A percentile compares a stretch with the other conserved stretches of the same genome.
These are phyloP conservation scores for Megalonaias nervosa DNA, from an alignment of 1,140 invertebrate species.

Conservation along the genomic window DNA sequence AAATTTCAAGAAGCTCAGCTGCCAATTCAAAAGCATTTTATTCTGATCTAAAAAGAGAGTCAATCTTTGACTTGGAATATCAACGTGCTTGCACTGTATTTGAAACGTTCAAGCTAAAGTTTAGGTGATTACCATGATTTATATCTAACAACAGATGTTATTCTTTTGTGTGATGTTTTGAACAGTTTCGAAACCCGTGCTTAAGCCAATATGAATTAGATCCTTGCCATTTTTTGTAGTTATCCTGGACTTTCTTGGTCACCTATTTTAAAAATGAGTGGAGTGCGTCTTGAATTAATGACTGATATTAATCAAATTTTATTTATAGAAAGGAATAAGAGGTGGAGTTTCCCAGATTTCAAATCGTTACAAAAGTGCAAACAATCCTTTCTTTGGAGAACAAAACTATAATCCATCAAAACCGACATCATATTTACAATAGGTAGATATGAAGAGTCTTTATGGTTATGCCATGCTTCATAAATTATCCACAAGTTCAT, in stretches of 20 bases:
- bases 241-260: conserved; percentile 45
- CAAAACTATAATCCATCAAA: conserved; percentile 6
- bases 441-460: conserved; percentile 46
- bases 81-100: conserved; percentile 9
- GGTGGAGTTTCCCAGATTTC: too few species aligned
- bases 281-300: conserved; percentile 3
- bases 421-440: conserved; percentile 10
- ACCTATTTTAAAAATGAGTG: conserved; percentile 42
- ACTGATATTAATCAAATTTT: not conserved
- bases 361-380: not conserved
- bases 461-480: conserved; percentile 53
- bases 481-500: conserved; percentile 31
- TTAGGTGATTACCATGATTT: conserved; percentile 3
- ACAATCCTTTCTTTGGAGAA: not conserved
- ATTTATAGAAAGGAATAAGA: too few species aligned
- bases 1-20: conserved; percentile 5
- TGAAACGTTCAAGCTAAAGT: conserved; percentile 3
- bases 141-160: conserved; percentile 17
- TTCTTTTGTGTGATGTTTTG: conserved; percentile 17
- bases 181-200: conserved; percentile 6
- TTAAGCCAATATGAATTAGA: conserved; percentile 12
- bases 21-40: conserved; percentile 7
- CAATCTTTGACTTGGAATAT: conserved; percentile 5
- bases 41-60: conserved; percentile 12
- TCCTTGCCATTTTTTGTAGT: conserved; percentile 9